Percentiles rank a stretch among this genome's conserved stretches.
Conservation (phyloP, 2,113 vertebrate genomes). For the Neofelis nebulosa region DNA sequence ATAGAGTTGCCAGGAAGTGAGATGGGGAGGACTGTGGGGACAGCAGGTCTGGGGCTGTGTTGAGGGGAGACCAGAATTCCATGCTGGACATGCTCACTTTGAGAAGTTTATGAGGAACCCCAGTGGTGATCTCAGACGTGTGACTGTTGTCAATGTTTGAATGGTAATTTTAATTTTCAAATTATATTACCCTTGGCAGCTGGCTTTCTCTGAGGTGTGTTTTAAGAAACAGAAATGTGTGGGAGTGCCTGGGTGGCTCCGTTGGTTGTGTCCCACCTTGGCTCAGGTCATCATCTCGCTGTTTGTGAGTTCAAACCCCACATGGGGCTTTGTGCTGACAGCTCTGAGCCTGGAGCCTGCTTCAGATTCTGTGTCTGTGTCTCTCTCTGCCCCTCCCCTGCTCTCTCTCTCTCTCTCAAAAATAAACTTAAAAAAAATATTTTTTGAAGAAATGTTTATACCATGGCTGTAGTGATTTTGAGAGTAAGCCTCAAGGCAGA, state of each 20-base stretch:
- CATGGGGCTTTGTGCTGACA: no score
- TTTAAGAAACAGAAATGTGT: slow-evolving; percentile 42
- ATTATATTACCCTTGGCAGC: not conserved
- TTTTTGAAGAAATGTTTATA: not conserved
- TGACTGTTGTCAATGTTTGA: not conserved
- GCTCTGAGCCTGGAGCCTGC: no score
- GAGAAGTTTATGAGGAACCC: not conserved
- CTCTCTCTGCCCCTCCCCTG: no score
- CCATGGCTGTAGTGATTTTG: not conserved
- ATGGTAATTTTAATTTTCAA: not conserved
- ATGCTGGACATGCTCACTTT: not conserved
- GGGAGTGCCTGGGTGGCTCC: not conserved
- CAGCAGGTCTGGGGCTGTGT: not conserved
- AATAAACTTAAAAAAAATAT: no score
- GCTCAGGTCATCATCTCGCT: no score
- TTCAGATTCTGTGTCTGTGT: no score
- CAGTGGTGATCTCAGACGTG: no score
- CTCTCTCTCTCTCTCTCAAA: no score
- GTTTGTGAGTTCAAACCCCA: no score
- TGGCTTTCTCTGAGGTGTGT: not conserved
- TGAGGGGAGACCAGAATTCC: not conserved
- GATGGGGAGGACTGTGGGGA: not conserved
- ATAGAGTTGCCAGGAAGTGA: rapidly evolving
- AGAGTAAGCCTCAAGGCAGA: not conserved
- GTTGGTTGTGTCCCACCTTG: no score